Evolutionary conservation across 2,113 vertebrate species (phyloP).

Genomic region (Sisor rabdophorus): DNA sequence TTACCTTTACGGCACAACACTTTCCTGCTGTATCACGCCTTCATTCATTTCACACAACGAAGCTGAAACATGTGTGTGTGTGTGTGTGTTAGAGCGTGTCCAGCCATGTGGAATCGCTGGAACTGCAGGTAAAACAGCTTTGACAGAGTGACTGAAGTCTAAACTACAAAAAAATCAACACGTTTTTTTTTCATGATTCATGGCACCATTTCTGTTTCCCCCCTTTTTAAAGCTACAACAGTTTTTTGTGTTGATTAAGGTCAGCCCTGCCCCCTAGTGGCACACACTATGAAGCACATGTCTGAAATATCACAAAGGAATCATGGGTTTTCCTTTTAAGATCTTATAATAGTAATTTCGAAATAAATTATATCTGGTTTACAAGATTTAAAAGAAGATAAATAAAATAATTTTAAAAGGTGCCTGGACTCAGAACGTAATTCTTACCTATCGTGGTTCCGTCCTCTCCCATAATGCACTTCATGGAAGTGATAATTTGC

Average conservation of each 20-base stretch:
- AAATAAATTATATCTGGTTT: too few relatives aligned
- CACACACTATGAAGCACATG: neutral
- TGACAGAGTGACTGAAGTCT: neutral
- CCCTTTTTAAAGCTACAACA: neutral
- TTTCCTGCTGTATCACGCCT: neutral
- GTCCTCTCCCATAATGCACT: constrained; percentile 94
- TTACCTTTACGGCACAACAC: neutral
- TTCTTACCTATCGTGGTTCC: constrained; percentile 82
- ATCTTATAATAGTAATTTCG: neutral
- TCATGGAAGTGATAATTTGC: constrained; percentile 90
- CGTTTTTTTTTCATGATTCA: neutral
- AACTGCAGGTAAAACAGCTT: constrained; percentile 10
- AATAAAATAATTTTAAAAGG: too few relatives aligned
- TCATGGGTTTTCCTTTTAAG: neutral
- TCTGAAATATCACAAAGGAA: neutral
- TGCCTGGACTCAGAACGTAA: neutral
- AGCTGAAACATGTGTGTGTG: neutral
- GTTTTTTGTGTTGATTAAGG: neutral
- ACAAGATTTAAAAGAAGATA: too few relatives aligned
- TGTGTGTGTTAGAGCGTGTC: neutral
- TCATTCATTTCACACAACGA: constrained; percentile 12
- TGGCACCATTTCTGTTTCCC: neutral
- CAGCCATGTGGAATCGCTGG: constrained; percentile 4
- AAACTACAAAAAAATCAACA: neutral
- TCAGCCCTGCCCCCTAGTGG: constrained; percentile 48